Evolutionary conservation across 2,888 invertebrate genomes (phyloP), one percentile per base, ranked within the genome.

Genomic region (Operophtera brumata): DNA sequence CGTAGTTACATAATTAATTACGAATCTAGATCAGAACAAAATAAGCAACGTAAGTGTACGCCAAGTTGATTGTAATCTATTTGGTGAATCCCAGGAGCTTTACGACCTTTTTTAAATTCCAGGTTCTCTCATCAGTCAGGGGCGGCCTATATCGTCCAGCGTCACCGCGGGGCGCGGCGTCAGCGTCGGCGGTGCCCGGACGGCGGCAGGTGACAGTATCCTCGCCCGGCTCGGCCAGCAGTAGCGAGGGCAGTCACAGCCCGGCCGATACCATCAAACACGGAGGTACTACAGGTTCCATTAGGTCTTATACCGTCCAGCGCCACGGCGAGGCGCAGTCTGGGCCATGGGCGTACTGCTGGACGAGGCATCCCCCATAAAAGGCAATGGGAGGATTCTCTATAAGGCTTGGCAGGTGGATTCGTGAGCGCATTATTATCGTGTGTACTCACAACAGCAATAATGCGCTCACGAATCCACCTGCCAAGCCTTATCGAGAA

Each of bases 171-270:
- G 75, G 86, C 92, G 77, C 84, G 90, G 84, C 84, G 90, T 49
- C 49, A 87, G 90, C 86, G 73, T 44, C 85, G 86, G 60, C 83
- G 87, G 77, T 86, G 86, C 79, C 80, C 88, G 80, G 86, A 85
- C 66, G 87, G 84, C 77, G 89, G 81, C 53, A 54, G 55, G 59
- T 54, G 54, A 56, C 59, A 34, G 48, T 84, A 39, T 84, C 94
- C 78, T 94, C 95, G 77, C 96, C 95, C 92, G 95, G 94, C 92
- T 95, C 96, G 81, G 95, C 95, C 93, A 95, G 95, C 93, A 95
- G 93, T 91, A 94, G 95, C 91, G 94, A 95, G 76, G 95, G 94
- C 78, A 94, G 94, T 69, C 94, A 94, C 79, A 94, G 94, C 74
- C 95, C 95, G 69, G 94, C 95, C 69, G 95, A 94, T 74, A 93